These are phyloP conservation scores for Rana temporaria DNA, from an alignment of 2,113 vertebrate species.

Conservation along the genomic window DNA sequence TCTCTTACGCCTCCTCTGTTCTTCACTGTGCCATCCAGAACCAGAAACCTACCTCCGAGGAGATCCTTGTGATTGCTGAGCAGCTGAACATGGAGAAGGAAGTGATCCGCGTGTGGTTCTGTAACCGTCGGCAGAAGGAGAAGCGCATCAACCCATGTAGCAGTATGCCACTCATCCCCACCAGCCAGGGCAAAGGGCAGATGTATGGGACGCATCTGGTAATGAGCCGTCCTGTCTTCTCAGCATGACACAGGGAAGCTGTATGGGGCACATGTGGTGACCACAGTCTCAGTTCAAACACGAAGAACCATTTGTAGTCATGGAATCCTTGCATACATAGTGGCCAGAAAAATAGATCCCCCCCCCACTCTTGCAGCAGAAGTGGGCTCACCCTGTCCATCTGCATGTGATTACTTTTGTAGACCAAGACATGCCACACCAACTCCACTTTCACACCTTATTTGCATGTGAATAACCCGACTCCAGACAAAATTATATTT, in stretches of 20 bases:
- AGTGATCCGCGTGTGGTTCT: constrained; percentile 94
- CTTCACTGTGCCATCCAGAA: constrained; percentile 72
- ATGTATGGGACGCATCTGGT: constrained; percentile 80
- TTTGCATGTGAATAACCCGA: no score
- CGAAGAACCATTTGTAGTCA: no score
- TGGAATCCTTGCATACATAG: no score
- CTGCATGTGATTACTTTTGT: no score
- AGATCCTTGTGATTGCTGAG: constrained; percentile 88
- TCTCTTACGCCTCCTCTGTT: neutral
- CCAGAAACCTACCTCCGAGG: constrained; percentile 95
- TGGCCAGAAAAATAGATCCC: no score
- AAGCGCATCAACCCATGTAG: constrained; percentile 91
- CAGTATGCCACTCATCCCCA: constrained; percentile 82
- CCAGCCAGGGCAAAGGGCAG: constrained; percentile 84
- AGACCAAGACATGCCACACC: no score
- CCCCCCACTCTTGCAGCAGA: no score
- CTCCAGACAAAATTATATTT: no score
- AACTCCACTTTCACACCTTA: no score
- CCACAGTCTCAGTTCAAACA: no score
- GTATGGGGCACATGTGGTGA: constrained; percentile 74
- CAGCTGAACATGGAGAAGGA: constrained; percentile 94
- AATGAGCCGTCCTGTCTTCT: constrained; percentile 74
- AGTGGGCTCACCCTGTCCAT: no score
- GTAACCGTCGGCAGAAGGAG: constrained; percentile 92
- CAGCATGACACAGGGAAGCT: constrained; percentile 81